Base-by-base conservation (phyloP, 1,140 invertebrate genomes). In the Danaus plexippus region DNA sequence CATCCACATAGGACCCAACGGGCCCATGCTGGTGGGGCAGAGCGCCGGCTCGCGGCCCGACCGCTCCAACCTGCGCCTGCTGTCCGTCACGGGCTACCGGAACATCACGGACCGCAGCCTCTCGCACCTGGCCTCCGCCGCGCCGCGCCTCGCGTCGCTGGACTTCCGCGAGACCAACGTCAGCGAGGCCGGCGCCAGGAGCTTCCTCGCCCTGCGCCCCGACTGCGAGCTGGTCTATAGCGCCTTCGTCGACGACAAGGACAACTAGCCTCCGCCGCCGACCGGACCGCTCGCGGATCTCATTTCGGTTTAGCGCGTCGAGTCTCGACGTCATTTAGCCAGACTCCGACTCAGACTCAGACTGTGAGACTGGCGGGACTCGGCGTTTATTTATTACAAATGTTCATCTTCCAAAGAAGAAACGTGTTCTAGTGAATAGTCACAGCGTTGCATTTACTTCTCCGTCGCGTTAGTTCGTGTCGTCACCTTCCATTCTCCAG, bases 71-170 rank as follows among this genome's bases (percentile, higher is more conserved):
- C 41, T 86, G 0, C 61, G 79, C 12, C 74, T 77, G 0, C 58
- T 88, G 8, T 79, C 88, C 5, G 81, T 89, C 43, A 89, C 89
- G 45, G 90, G 92, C 50, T 93, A 90, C 75, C 77, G 87, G 8
- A 83, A 81, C 54, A 89, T 94, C 1, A 92, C 92, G 2, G 89
- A 93, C 69, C 76, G 87, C n/a, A 90, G 90, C 60, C 66, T 94
- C 9, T 64, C 84, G 11, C 91, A 92, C 68, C 77, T 92, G 53
- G 87, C 88, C 0, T 84, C 87, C 8, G 90, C 90, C 40, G 90
- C 90, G 1, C 89, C 90, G 0, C 77, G 86, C 59, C 71, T 94
- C 2, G 73, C 84, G 11, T 84, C 86, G 47, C 71, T 94, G 2
- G 92, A 93, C 74, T 88, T 93, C 11, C 89, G 88, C 2, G 89